Evolutionary conservation across 2,797 vertebrate genomes (phyloP), one percentile per base, ranked within the genome.

Genomic region (Myotis myotis): DNA sequence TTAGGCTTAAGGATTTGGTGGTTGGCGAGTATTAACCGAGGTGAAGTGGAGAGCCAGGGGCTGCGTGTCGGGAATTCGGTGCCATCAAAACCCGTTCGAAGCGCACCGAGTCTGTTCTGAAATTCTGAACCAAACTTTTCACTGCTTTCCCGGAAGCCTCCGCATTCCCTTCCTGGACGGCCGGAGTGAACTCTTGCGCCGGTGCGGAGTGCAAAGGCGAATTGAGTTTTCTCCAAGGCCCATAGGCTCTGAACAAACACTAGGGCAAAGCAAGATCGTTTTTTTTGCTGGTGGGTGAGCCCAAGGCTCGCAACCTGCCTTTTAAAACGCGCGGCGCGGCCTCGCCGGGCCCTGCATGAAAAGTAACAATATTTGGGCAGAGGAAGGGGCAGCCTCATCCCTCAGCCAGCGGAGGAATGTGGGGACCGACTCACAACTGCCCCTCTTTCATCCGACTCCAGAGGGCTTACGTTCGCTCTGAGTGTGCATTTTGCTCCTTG

Each of bases 141-240:
- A 66, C 70, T 83, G 76, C 78, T 83, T 93, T 85, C 44, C 78
- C 81, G 75, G 93, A 87, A 74, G 51, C 33, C n/a, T 15, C 17
- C 71, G 74, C 44, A 1, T 36, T 20, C 33, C 28, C 47, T 72
- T 28, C 78, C 51, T 60, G 36, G 3, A 82, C 20, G 60, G 87
- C 91, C 38, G 33, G 88, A 92, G 3, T 90, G 95, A 95, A 96
- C 87, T 93, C 85, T 64, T 68, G 68, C 1, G 75, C 94, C 79
- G 53, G 6, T 11, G 23, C 44, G 0, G 74, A 82, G 28, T 23
- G 44, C 55, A 83, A 78, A 89, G 66, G 62, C 3, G 55, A 66
- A 89, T 78, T 94, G 87, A 38, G 62, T 86, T 85, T 1, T 87
- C 13, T 79, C 41, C 57, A 28, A 95, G 84, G 89, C 76, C 95